Evolutionary conservation across 2,797 vertebrate genomes (phyloP).

Genomic region (Lepidocolaptes lacrymiger): DNA sequence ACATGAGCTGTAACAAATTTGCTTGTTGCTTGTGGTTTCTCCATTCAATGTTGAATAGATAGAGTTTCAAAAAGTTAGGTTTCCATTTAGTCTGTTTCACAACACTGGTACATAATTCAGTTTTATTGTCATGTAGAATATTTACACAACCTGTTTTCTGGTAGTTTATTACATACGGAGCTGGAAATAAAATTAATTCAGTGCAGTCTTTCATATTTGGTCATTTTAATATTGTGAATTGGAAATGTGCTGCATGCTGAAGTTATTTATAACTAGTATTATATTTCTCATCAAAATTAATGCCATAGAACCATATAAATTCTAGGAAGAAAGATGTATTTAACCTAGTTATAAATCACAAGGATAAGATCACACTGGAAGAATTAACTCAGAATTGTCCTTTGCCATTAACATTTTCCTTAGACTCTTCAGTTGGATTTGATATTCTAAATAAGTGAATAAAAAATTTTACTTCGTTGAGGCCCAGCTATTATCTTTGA

Average conservation of each 20-base stretch:
- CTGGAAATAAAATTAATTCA: neutral
- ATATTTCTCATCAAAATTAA: neutral
- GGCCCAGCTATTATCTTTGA: neutral
- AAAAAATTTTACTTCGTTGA: neutral
- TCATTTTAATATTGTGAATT: neutral
- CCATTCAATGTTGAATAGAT: neutral
- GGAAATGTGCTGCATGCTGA: neutral
- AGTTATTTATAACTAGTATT: neutral
- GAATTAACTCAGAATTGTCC: neutral
- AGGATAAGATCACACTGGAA: neutral
- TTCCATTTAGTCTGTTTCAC: neutral
- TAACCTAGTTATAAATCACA: neutral
- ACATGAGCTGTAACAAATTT: neutral
- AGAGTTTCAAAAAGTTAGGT: neutral
- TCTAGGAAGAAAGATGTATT: neutral
- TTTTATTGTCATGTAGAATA: neutral
- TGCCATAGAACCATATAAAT: neutral
- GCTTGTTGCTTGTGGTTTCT: neutral
- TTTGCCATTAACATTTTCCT: neutral
- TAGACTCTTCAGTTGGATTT: neutral
- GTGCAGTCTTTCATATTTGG: neutral
- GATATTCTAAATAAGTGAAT: neutral
- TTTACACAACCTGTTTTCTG: neutral
- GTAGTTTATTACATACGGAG: neutral
- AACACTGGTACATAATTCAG: neutral